These are phyloP conservation scores for Mixornis gularis DNA, from an alignment of 2,113 vertebrate genomes.

Conservation along the genomic window DNA sequence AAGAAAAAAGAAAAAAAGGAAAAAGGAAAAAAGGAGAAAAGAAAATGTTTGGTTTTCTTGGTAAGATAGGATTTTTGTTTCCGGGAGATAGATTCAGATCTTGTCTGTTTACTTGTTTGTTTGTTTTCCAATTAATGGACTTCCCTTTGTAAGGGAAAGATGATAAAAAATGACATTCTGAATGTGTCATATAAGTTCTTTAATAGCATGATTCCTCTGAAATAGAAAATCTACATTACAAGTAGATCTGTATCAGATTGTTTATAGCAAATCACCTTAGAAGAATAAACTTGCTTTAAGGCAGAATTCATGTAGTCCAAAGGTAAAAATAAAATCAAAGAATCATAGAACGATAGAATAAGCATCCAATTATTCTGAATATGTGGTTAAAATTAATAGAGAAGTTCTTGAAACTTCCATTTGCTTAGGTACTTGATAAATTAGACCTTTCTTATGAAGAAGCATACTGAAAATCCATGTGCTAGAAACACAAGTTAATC, in stretches of 20 bases:
- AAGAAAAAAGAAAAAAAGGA: rapidly evolving
- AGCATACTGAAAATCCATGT: neutral
- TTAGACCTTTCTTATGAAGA: neutral
- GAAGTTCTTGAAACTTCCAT: neutral
- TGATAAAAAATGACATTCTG: neutral
- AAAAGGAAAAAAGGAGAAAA: neutral
- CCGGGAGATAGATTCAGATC: rapidly evolving
- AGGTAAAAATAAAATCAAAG: neutral
- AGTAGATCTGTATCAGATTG: neutral
- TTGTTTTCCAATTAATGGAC: neutral
- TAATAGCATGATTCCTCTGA: neutral
- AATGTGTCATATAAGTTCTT: neutral
- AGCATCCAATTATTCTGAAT: neutral
- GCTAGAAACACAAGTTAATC: neutral
- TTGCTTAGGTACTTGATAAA: neutral
- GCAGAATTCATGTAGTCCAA: neutral
- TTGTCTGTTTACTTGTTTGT: neutral
- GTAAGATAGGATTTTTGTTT: neutral
- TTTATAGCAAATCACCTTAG: neutral
- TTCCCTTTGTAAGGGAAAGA: neutral
- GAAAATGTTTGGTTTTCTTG: rapidly evolving
- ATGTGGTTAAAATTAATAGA: neutral
- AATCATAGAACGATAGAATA: neutral
- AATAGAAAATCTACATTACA: neutral
- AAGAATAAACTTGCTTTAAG: neutral